Evolutionary conservation across 2,888 invertebrate genomes (phyloP).

Genomic region (Shargacucullia verbasci): DNA sequence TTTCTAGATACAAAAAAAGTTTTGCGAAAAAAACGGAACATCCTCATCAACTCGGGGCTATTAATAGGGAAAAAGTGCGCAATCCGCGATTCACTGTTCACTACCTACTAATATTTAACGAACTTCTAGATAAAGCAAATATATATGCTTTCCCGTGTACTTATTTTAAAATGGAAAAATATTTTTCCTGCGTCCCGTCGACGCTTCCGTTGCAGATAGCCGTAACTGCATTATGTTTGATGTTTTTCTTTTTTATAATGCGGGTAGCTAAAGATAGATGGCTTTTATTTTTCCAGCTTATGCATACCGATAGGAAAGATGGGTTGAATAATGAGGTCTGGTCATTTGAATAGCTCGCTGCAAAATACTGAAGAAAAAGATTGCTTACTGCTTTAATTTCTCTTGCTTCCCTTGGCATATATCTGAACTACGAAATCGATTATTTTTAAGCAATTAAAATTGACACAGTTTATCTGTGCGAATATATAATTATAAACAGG

Average conservation of each 20-base stretch:
- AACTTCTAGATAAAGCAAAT: constrained; percentile 84
- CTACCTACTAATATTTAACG: constrained; percentile 85
- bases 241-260: constrained; percentile 64
- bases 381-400: neutral
- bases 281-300: constrained; percentile 53
- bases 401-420: too few species aligned
- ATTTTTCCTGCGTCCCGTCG: constrained; percentile 80
- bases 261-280: constrained; percentile 58
- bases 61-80: constrained; percentile 80
- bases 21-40: constrained; percentile 63
- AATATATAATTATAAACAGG: too few species aligned
- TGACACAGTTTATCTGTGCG: too few species aligned
- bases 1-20: constrained; percentile 69
- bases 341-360: constrained; percentile 12
- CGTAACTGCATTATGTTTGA: constrained; percentile 64
- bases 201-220: constrained; percentile 64
- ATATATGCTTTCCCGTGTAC: constrained; percentile 78
- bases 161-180: constrained; percentile 88
- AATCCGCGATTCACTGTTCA: constrained; percentile 72
- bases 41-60: constrained; percentile 74
- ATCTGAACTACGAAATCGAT: too few species aligned
- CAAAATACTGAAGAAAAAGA: neutral
- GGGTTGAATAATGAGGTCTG: constrained; percentile 12
- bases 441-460: too few species aligned
- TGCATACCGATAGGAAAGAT: constrained; percentile 41